Percentiles rank a stretch among this genome's conserved stretches.
phyloP scores from a whole-genome alignment of 1,140 invertebrate species.

The Pentalonia nigronervosa region DNA sequence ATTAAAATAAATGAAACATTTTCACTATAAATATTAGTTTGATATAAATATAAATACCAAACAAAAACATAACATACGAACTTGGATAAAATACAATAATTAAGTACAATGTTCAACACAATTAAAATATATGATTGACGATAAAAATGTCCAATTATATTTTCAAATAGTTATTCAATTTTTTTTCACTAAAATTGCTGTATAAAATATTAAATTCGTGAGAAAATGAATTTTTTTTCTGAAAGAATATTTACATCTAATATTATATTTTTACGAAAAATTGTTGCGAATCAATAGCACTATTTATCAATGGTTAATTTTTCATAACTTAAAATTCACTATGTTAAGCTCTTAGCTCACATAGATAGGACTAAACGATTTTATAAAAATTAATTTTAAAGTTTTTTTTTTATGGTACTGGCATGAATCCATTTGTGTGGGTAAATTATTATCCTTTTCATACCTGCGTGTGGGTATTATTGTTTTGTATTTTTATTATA shows the following conservation, averaged over 20 bases:
- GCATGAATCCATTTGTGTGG: not conserved
- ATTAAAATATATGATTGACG: not conserved
- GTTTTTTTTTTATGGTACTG: not conserved
- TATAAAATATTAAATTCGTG: not conserved
- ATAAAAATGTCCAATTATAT: not conserved
- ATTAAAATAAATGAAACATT: conserved; percentile 10
- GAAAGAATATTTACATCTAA: not conserved
- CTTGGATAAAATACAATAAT: not conserved
- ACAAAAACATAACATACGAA: not conserved
- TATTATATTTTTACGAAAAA: not conserved
- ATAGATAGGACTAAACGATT: not conserved
- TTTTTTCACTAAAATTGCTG: not conserved
- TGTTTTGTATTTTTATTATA: not conserved
- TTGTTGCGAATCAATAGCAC: not conserved
- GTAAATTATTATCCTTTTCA: not conserved
- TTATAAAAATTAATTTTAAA: not conserved
- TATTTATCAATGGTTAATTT: not conserved
- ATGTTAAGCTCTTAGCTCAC: not conserved
- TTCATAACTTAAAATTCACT: not conserved
- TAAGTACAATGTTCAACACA: not conserved
- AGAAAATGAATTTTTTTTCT: not conserved
- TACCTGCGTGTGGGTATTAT: not conserved
- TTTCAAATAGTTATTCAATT: not conserved
- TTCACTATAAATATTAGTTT: conserved; percentile 10
- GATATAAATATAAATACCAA: not conserved